Evolutionary conservation across 2,113 vertebrate species (phyloP), one percentile per base, ranked within the genome.

Genomic region (Oryzias curvinotus): DNA sequence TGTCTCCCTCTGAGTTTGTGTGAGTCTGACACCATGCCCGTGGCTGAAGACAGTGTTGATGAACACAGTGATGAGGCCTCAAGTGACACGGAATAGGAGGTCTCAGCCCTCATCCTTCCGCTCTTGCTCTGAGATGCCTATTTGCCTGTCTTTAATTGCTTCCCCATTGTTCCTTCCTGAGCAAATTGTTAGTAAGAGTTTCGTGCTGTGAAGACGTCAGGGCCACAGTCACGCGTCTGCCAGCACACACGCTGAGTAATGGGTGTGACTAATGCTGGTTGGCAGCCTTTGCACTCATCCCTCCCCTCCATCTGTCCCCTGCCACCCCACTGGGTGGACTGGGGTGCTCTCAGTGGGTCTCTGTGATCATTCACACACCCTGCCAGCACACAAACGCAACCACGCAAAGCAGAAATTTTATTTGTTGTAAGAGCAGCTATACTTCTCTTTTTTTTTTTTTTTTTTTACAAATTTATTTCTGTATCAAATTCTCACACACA

Each of bases 181-280:
- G 71, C 68, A 85, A 85, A 85, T 84, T 87, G 80, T 86, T 90
- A 90, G 91, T 89, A 85, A 88, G 82, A 83, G 81, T 82, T 83
- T 85, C 86, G 70, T 75, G 75, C 80, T 76, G 85, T 78, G 81
- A 81, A 77, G 87, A 91, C 73, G 73, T 88, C 81, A 75, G 84
- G 80, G 75, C 70, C 74, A 49, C 58, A 75, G 75, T 80, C 86
- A 80, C 85, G 85, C 83, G 77, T 85, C 78, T 87, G 85, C 90
- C 90, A 90, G 83, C 77, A 45, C 65, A 50, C 77, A 83, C 78
- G 76, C 80, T 87, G 88, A 91, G 90, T 91, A 91, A 90, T 91
- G 88, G 90, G 87, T 87, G 90, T 91, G 88, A 90, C 90, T 91
- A 92, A 92, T 90, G 78, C 84, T 56, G 78, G 83, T 83, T 92